A percentile compares a stretch with the other conserved stretches of the same genome.
Evolutionary conservation across 2,888 invertebrate genomes (phyloP).

Genomic region (Scaeva pyrastri): DNA sequence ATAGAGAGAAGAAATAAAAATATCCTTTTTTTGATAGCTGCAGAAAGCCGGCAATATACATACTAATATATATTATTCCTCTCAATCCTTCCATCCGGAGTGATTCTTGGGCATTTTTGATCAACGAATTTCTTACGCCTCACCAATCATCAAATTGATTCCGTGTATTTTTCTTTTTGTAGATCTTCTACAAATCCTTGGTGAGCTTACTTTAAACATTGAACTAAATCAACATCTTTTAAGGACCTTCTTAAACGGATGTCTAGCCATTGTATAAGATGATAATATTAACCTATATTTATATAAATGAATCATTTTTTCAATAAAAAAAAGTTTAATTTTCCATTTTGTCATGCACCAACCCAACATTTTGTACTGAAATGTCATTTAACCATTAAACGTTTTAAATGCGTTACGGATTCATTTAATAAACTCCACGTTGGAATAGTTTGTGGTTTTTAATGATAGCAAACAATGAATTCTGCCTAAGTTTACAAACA

Average conservation of each 20-base stretch:
- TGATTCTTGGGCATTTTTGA: conserved; percentile 41
- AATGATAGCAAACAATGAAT: not conserved
- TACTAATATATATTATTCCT: not conserved
- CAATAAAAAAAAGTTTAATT: no score
- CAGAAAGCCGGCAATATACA: conserved; percentile 11
- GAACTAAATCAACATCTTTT: no score
- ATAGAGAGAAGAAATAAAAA: conserved; percentile 49
- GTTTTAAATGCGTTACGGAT: not conserved
- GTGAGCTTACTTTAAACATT: not conserved
- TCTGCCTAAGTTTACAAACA: not conserved
- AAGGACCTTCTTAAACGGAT: no score
- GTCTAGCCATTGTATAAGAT: no score
- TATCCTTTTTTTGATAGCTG: conserved; percentile 37
- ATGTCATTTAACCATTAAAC: not conserved
- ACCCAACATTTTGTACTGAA: not conserved
- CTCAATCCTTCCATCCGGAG: conserved; percentile 26
- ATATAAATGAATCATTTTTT: no score
- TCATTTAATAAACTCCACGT: not conserved
- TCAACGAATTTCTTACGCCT: conserved; percentile 52
- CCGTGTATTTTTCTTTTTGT: conserved; percentile 23
- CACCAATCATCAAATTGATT: conserved; percentile 58
- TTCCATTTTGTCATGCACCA: no score
- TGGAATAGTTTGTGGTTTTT: not conserved
- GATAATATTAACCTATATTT: no score
- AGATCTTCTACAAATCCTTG: not conserved